These are phyloP conservation scores for Pelochelys cantorii DNA, from an alignment of 2,797 vertebrate species.

Conservation along the genomic window DNA sequence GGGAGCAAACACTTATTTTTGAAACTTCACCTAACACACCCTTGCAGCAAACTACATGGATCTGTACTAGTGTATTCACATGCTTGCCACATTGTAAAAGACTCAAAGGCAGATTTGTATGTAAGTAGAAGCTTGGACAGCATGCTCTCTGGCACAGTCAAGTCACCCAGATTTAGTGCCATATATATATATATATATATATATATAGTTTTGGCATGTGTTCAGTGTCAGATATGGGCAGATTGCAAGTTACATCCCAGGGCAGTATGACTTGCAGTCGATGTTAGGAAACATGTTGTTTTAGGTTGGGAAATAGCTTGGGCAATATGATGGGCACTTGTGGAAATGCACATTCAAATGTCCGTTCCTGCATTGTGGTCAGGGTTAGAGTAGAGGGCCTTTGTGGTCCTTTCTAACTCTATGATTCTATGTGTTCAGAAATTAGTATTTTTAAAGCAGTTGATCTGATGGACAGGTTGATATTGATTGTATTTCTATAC, in stretches of 20 bases:
- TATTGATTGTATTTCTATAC: not conserved
- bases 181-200: no score
- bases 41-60: not conserved
- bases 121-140: constrained; percentile 31
- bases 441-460: constrained; percentile 14
- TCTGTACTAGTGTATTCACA: constrained; percentile 42
- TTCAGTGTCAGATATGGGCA: not conserved
- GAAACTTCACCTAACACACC: not conserved
- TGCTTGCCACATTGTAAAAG: constrained; percentile 11
- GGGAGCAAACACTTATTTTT: constrained; percentile 50
- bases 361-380: not conserved
- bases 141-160: constrained; percentile 32
- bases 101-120: not conserved
- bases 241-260: constrained; percentile 8
- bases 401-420: no score
- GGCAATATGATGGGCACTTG: constrained; percentile 25
- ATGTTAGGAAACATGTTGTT: not conserved
- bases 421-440: not conserved
- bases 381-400: no score
- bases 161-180: constrained; percentile 36
- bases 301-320: constrained; percentile 36
- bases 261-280: not conserved
- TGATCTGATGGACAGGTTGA: not conserved
- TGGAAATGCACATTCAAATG: constrained; percentile 19
- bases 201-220: not conserved